These are phyloP conservation scores for Eulithis prunata DNA, from an alignment of 2,888 invertebrate species.

Conservation along the genomic window DNA sequence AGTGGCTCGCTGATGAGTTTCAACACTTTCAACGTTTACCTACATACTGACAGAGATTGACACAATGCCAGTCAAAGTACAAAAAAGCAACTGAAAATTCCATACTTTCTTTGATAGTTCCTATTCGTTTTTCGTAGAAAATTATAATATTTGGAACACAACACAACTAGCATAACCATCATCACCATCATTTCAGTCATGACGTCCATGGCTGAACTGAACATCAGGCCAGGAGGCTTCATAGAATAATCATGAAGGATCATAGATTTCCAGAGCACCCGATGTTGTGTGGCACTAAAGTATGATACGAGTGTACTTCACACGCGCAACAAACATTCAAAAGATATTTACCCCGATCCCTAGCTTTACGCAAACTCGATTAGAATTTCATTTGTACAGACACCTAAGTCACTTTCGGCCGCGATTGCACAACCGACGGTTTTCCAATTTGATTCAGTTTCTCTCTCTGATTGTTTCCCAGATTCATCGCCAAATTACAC, in stretches of 20 bases:
- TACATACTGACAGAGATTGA: constrained; percentile 7
- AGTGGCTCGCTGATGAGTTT: constrained; percentile 1
- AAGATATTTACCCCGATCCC: background rate
- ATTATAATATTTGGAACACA: too few relatives aligned
- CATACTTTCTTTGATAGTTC: too few relatives aligned
- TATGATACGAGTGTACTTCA: too few relatives aligned
- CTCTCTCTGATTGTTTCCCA: constrained; percentile 47
- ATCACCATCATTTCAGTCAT: too few relatives aligned
- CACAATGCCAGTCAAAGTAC: background rate
- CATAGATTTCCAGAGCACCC: too few relatives aligned
- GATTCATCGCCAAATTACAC: constrained; percentile 44
- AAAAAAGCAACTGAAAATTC: too few relatives aligned
- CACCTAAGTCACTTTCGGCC: constrained; percentile 11
- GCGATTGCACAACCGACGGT: constrained; percentile 16
- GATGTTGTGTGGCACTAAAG: too few relatives aligned
- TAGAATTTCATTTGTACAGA: constrained; percentile 6
- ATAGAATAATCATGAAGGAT: too few relatives aligned
- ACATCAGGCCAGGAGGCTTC: too few relatives aligned
- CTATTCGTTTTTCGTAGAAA: too few relatives aligned
- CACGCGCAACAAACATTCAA: background rate
- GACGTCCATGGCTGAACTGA: too few relatives aligned
- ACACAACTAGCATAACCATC: too few relatives aligned
- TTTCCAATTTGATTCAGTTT: constrained; percentile 22
- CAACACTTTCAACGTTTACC: constrained; percentile 3
- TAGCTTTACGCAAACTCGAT: constrained; percentile 6